These are phyloP conservation scores for Meloidogyne floridensis DNA, from an alignment of 1,140 invertebrate species.

Conservation along the genomic window DNA sequence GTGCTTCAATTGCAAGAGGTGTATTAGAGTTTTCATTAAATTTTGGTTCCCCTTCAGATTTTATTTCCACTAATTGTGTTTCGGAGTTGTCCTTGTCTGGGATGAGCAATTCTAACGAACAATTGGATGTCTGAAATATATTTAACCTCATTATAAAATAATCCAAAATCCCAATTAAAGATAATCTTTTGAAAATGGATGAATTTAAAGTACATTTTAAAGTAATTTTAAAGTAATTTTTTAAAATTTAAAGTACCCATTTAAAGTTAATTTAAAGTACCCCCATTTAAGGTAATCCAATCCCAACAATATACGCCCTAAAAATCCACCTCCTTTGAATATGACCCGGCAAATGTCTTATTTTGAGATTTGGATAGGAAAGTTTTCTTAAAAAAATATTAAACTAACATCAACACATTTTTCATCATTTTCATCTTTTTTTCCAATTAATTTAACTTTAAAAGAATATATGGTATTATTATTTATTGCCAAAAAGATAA, in stretches of 20 bases:
- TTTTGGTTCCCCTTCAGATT: background rate
- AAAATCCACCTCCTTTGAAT: too few relatives aligned
- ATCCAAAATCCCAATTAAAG: too few relatives aligned
- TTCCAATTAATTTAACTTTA: conserved; percentile 27
- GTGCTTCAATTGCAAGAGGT: background rate
- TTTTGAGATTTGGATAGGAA: background rate
- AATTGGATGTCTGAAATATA: conserved; percentile 10
- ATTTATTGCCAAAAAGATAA: conserved; percentile 40
- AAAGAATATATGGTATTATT: conserved; percentile 31
- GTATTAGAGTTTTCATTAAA: background rate
- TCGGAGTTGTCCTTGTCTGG: conserved; percentile 9
- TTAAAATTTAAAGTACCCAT: too few relatives aligned
- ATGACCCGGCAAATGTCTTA: too few relatives aligned
- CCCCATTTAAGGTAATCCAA: too few relatives aligned
- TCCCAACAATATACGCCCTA: too few relatives aligned
- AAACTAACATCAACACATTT: conserved; percentile 19
- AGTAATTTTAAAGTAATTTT: too few relatives aligned
- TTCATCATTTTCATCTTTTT: conserved; percentile 14
- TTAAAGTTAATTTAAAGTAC: too few relatives aligned
- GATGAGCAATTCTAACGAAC: conserved; percentile 7
- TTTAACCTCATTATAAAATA: too few relatives aligned
- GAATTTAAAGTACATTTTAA: too few relatives aligned
- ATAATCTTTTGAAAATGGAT: too few relatives aligned
- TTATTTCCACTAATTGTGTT: background rate
- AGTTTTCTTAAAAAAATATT: background rate